Base-by-base conservation (phyloP, 23 tunicate species). In the Styela clava region DNA sequence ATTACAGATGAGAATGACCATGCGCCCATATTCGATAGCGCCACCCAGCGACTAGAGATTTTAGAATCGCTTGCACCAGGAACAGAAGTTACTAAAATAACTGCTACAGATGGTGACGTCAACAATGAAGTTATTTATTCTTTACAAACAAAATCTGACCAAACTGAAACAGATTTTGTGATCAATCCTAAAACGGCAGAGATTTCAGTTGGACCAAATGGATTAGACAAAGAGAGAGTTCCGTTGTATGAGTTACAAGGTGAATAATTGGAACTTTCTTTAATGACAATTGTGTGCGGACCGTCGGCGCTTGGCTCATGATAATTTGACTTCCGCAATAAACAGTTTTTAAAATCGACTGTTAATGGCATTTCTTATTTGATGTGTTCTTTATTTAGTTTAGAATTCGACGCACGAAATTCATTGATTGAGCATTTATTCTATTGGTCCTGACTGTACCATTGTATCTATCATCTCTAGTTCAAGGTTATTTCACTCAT, bases 1-100 rank as follows among this genome's bases (percentile, higher is more conserved):
- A 78, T 89, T 1, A 78, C 68, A 24, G 89, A 85, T 30, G 86
- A 73, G 23, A 89, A 89, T 85, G 85, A 84, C 83, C 85, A 85
- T 74, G 86, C 86, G 25, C 95, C 95, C 0, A 2, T 35, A 26
- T 89, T 85, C 35, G 64, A 84, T 19, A 52, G 74, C 25, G 63
- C 67, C 61, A 19, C 37, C 18, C 24, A 24, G 28, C 85, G 69
- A 33, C 18, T 62, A 32, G 0, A 30, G 0, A 79, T 84, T n/a
- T 73, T 82, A n/a, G 94, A 89, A 72, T 86, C 83, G 61, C 63
- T 35, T 2, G 34, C 22, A 21, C 61, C 85, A 0, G 94, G 76
- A 20, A 80, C 25, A n/a, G 33, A 33, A 52, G 29, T 88, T 24
- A 33, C 84, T 22, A 36, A 68, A 1, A 25, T 69, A n/a, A 33